These are phyloP conservation scores for Cyclina sinensis DNA, from an alignment of 1,140 invertebrate genomes.

Conservation along the genomic window DNA sequence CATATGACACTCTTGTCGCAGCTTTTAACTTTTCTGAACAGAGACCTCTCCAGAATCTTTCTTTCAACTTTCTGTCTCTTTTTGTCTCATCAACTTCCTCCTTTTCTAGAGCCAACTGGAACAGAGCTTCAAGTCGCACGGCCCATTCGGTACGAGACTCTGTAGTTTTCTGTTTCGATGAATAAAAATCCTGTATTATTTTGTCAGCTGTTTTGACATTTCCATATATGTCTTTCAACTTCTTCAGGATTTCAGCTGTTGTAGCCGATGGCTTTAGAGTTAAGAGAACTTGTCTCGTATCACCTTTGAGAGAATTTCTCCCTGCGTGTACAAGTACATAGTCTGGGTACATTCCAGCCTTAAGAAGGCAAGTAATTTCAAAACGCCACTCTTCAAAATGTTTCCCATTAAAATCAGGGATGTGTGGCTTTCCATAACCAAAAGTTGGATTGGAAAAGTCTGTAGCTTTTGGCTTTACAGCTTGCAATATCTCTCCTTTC, in stretches of 20 bases:
- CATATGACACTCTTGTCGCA: neutral
- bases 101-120: slow-evolving; percentile 16
- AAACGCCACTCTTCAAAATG: neutral
- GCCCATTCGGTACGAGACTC: slow-evolving; percentile 3
- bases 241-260: neutral
- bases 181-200: slow-evolving; percentile 14
- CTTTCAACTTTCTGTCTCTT: slow-evolving; percentile 21
- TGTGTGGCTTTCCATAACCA: neutral
- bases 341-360: neutral
- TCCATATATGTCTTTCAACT: slow-evolving; percentile 14
- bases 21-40: neutral
- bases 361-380: neutral
- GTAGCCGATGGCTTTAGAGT: neutral
- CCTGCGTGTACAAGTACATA: neutral
- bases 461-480: too few species aligned
- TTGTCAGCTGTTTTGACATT: slow-evolving; percentile 10
- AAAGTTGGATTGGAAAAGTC: neutral
- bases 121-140: neutral
- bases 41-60: neutral
- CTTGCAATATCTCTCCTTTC: too few species aligned
- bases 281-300: slow-evolving; percentile 9
- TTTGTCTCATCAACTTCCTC: slow-evolving; percentile 3
- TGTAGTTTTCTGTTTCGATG: neutral
- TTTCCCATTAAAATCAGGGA: slow-evolving; percentile 4
- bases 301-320: slow-evolving; percentile 17